A percentile compares a stretch with the other conserved stretches of the same genome.
These are phyloP conservation scores for Scomber colias DNA, from an alignment of 2,113 vertebrate species.

Conservation along the genomic window DNA sequence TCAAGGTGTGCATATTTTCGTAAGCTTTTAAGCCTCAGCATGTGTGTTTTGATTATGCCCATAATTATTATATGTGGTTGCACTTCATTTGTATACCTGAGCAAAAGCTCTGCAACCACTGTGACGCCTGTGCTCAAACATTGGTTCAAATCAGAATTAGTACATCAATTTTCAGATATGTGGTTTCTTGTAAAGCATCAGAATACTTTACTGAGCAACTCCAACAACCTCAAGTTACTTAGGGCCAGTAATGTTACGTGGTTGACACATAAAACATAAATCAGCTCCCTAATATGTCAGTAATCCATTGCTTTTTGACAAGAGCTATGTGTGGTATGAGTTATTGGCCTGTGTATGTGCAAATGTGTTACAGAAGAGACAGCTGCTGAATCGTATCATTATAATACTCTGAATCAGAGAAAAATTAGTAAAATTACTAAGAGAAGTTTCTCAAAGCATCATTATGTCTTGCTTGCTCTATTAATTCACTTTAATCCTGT, in stretches of 20 bases:
- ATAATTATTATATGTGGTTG: not conserved
- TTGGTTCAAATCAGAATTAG: not conserved
- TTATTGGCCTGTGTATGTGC: conserved; percentile 26
- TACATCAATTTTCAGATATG: not conserved
- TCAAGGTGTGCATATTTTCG: conserved; percentile 6
- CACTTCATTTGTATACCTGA: not conserved
- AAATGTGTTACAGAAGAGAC: conserved; percentile 42
- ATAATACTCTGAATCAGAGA: conserved; percentile 4
- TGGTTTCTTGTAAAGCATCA: not conserved
- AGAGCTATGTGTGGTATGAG: conserved; percentile 23
- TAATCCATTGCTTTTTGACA: conserved; percentile 53
- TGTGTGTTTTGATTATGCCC: not conserved
- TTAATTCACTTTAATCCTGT: conserved; percentile 45
- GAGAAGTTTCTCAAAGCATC: conserved; percentile 22
- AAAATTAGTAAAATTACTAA: not conserved
- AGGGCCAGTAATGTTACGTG: conserved; percentile 8
- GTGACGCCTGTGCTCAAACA: not conserved
- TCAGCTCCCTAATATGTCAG: conserved; percentile 53
- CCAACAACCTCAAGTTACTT: conserved; percentile 1
- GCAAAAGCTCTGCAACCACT: not conserved
- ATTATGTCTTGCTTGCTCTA: conserved; percentile 27
- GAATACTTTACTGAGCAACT: not conserved
- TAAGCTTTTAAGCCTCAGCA: not conserved
- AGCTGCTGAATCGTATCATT: conserved; percentile 54
- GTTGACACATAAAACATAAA: conserved; percentile 46